Evolutionary conservation across 2,113 vertebrate genomes (phyloP), one percentile per base, ranked within the genome.

Genomic region (Nerophis ophidion): DNA sequence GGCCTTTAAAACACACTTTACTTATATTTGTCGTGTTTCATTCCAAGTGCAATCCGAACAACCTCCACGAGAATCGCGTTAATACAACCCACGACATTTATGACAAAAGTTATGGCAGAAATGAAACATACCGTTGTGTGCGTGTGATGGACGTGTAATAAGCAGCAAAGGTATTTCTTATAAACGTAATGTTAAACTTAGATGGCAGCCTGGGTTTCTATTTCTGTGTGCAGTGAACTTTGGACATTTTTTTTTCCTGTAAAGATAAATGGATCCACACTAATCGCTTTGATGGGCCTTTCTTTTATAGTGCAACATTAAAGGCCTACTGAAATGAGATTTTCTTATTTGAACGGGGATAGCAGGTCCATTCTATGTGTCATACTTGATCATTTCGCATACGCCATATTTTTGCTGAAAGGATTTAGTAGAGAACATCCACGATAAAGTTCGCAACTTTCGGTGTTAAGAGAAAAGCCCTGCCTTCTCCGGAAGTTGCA

Each of bases 251-350:
- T 52, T 36, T 53, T 7, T 36, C 17, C 54, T 42, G 54, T 40
- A 7, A 56, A 56, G 54, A 56, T 42, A 56, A 56, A 56, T 42
- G 54, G 54, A 19, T 56, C n/a, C 3, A 38, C 54, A 42, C 8
- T 42, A 17, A 17, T 56, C 36, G 19, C 38, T 42, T 56, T 16
- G n/a, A 19, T 19, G 16, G 12, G 11, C 4, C 38, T 56, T 56
- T 10, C 16, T 42, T 19, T 10, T 12, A 44, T 40, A 40, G 38
- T 40, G 38, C 38, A 40, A 40, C 6, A 44, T 44, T 2, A 42
- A 42, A 42, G 10, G 19, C 19, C 19, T 26, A 26, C 19, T 26
- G 19, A 26, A 26, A 26, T 26, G 19, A 26, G 1, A 26, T 26
- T 26, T 26, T 26, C 19, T 26, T 26, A 26, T 26, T 26, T 3